Base-by-base conservation (phyloP, 1,140 invertebrate genomes). In the Octopus sinensis region DNA sequence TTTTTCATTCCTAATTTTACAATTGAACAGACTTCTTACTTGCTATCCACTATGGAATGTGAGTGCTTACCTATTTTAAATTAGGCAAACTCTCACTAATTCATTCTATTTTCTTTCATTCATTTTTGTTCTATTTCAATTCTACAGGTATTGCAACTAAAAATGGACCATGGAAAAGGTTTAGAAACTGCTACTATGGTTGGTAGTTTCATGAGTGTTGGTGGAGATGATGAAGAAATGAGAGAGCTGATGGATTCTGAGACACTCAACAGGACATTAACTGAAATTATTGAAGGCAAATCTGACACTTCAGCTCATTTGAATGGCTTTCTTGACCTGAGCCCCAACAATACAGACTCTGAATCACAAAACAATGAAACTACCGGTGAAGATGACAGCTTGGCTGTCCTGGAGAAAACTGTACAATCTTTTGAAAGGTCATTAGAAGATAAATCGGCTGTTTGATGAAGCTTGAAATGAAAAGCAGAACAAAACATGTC, bases 211-310 rank as follows among this genome's bases (percentile, higher is more conserved):
- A 73, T 84, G 17, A 79, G 82, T n/a, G 80, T 83, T 9, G 86
- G 86, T 54, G 85, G 83, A 5, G 86, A 86, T 54, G 87, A 88
- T 17, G 88, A 88, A 43, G 81, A 85, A 76, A 85, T 86, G 43
- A 85, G 84, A 53, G 88, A 88, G 54, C 76, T 89, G 4, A 86
- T 87, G 79, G 87, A 88, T 81, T 88, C 88, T 7, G 86, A 88
- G 77, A 88, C 83, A 80, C 84, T 89, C 53, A 87, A 89, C 78
- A 82, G 84, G 79, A 89, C 88, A 10, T 83, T 89, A 54, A 86
- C 88, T 3, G 88, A 89, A 68, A 88, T 89, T 62, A 87, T 89
- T n/a, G 88, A 89, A 54, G 88, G 88, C 7, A 86, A 82, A 54
- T 77, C 76, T 43, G 56, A 79, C 0, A 82, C 78, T 30, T 81